Conservation (phyloP, 2,888 invertebrate genomes). For the Acrobasis suavella region DNA sequence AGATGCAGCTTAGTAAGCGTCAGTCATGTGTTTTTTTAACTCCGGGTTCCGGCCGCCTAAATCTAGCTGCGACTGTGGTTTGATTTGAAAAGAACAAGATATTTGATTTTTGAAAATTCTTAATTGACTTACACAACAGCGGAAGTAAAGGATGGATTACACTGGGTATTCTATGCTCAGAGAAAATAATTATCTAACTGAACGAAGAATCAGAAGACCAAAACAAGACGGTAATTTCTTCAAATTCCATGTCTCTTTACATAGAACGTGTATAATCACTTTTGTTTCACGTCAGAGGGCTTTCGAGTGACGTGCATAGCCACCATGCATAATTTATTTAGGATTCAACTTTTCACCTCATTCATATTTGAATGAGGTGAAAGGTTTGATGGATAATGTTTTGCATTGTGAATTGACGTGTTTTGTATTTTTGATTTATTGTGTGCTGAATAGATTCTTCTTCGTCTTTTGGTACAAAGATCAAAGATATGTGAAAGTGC, state of each 20-base stretch:
- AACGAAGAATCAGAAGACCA: background rate
- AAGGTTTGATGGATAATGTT: constrained; percentile 2
- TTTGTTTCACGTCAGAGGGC: constrained; percentile 1
- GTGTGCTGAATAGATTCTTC: background rate
- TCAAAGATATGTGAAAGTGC: background rate
- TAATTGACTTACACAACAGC: no score
- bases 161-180: no score
- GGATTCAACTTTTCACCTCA: background rate
- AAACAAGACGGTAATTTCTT: background rate
- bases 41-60: no score
- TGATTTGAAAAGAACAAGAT: no score
- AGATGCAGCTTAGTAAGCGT: no score
- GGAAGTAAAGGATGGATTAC: no score
- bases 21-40: no score
- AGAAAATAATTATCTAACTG: background rate
- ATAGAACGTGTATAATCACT: background rate
- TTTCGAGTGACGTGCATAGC: constrained; percentile 8
- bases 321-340: constrained; percentile 3
- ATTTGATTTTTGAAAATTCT: no score
- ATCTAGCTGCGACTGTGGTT: no score
- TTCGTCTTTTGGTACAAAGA: background rate
- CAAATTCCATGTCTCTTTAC: background rate
- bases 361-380: background rate
- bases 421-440: constrained; percentile 23
- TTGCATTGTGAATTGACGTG: background rate